Evolutionary conservation across 1,140 invertebrate species (phyloP).

Genomic region (Ganaspis sp.): DNA sequence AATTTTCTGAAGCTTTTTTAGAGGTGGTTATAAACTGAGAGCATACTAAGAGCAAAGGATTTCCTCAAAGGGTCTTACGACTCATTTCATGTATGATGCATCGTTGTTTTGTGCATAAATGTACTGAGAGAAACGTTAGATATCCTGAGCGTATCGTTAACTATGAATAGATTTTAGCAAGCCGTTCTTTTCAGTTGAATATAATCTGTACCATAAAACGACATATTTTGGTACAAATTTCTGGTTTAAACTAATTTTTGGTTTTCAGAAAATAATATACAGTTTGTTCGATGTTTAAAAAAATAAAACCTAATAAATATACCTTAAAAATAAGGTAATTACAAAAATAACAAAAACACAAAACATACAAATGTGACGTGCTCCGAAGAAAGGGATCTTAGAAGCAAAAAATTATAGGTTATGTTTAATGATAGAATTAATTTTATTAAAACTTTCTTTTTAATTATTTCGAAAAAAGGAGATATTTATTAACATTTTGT

Average conservation of each 20-base stretch:
- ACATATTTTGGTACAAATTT: conserved; percentile 36
- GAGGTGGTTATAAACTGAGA: not conserved
- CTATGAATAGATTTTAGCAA: conserved; percentile 69
- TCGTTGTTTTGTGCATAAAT: conserved; percentile 53
- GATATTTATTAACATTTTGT: no score
- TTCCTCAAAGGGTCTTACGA: conserved; percentile 40
- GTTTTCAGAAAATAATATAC: no score
- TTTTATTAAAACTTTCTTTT: no score
- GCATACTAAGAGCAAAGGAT: conserved; percentile 2
- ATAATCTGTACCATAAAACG: conserved; percentile 14
- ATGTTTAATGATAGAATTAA: no score
- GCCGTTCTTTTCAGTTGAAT: conserved; percentile 33
- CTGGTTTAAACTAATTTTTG: not conserved
- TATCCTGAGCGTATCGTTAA: conserved; percentile 51
- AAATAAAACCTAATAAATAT: no score
- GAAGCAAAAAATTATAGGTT: no score
- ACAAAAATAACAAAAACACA: no score
- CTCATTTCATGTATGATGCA: conserved; percentile 32
- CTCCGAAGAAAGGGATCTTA: no score
- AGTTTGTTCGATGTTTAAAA: no score
- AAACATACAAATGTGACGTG: no score
- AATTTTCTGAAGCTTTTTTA: not conserved
- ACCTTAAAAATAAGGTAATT: no score
- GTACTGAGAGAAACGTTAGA: conserved; percentile 51
- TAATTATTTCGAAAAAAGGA: no score